Percentiles rank a stretch among this genome's conserved stretches.
phyloP scores from a whole-genome alignment of 2,888 invertebrate species.

The Pyrochroa serraticornis region DNA sequence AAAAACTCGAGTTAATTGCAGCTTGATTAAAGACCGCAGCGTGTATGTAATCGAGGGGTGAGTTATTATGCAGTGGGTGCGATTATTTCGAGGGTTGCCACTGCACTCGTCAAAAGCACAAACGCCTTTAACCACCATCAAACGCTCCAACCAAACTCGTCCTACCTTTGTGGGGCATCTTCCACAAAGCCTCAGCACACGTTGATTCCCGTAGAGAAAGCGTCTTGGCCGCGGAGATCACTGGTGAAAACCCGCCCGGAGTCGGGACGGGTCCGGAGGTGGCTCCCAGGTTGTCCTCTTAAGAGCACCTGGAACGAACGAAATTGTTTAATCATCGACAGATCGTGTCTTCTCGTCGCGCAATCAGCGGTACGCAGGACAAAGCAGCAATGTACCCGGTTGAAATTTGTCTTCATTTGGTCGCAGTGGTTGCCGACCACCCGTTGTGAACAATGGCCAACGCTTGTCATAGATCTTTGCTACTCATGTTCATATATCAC shows the following conservation, averaged over 20 bases:
- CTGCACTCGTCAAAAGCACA: constrained; percentile 42
- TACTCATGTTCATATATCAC: constrained; percentile 53
- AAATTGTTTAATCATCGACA: constrained; percentile 2
- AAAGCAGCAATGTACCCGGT: constrained; percentile 10
- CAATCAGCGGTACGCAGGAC: neutral
- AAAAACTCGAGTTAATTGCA: constrained; percentile 56
- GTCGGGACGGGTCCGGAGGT: constrained; percentile 67
- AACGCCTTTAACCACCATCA: constrained; percentile 29
- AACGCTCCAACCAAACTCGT: constrained; percentile 13
- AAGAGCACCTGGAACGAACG: constrained; percentile 46
- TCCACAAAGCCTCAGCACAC: constrained; percentile 80
- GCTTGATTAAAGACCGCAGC: constrained; percentile 58
- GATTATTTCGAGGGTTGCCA: constrained; percentile 38
- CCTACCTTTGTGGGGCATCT: constrained; percentile 87
- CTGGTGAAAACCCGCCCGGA: constrained; percentile 64
- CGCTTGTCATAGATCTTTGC: constrained; percentile 50
- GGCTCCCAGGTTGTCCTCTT: constrained; percentile 63
- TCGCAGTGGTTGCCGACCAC: constrained; percentile 54
- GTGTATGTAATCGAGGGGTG: constrained; percentile 44
- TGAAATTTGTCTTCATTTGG: constrained; percentile 60
- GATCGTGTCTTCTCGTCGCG: neutral
- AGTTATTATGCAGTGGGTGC: constrained; percentile 32
- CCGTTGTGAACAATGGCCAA: constrained; percentile 55
- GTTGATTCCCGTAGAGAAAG: constrained; percentile 75
- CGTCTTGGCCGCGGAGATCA: constrained; percentile 60